Conservation (phyloP, 1,140 invertebrate genomes). For the Bombus consobrinus region DNA sequence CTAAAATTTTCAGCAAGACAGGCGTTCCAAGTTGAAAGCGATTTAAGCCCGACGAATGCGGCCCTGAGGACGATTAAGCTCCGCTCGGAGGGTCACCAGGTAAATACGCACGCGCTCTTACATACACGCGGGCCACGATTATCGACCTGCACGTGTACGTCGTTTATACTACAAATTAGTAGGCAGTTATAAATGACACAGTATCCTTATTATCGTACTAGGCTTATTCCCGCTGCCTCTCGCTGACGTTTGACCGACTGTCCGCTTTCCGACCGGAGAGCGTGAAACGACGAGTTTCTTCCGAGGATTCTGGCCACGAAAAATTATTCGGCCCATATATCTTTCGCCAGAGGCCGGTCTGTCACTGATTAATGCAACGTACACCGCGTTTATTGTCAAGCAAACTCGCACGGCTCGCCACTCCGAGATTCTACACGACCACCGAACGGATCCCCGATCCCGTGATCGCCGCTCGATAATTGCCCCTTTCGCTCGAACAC, state of each 20-base stretch:
- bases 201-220: slow-evolving; percentile 65
- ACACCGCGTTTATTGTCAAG: too few species aligned
- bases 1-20: background rate
- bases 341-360: background rate
- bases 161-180: slow-evolving; percentile 79
- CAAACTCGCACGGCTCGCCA: too few species aligned
- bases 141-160: slow-evolving; percentile 68
- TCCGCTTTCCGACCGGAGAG: background rate
- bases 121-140: slow-evolving; percentile 44
- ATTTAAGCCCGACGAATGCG: slow-evolving; percentile 17
- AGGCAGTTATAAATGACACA: slow-evolving; percentile 78
- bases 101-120: slow-evolving; percentile 61
- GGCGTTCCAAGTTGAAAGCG: background rate
- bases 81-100: slow-evolving; percentile 48
- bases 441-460: background rate
- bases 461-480: background rate
- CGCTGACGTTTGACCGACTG: slow-evolving; percentile 52
- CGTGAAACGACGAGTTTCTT: slow-evolving; percentile 32
- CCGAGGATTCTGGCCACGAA: slow-evolving; percentile 14
- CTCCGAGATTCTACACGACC: background rate
- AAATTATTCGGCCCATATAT: slow-evolving; percentile 30
- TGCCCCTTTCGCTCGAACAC: background rate
- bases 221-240: slow-evolving; percentile 51
- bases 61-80: slow-evolving; percentile 64
- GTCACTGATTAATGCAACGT: slow-evolving; percentile 39